Conservation (phyloP, 2,113 vertebrate genomes). For the Lampris incognitus region DNA sequence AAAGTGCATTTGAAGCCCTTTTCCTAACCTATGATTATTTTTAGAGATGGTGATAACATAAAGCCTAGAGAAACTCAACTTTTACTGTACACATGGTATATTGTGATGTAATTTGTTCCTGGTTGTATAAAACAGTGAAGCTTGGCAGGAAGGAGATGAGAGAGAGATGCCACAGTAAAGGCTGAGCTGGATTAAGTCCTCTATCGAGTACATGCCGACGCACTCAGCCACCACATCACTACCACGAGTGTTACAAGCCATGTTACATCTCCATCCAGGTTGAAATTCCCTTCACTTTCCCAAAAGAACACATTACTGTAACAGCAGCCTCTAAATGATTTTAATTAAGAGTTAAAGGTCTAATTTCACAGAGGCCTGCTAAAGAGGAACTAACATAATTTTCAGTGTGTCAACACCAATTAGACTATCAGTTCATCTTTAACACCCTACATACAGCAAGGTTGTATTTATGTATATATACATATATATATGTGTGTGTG, state of each 20-base stretch:
- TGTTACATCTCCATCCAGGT: conserved; percentile 20
- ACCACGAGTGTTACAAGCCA: neutral
- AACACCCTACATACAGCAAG: conserved; percentile 34
- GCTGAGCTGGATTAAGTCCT: too few species aligned
- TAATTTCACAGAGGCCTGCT: conserved; percentile 55
- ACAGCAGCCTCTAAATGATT: conserved; percentile 51
- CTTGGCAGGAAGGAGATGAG: too few species aligned
- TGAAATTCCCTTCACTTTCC: conserved; percentile 21
- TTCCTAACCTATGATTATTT: neutral
- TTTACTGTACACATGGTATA: neutral
- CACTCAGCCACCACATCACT: too few species aligned
- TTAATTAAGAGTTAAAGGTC: conserved; percentile 64
- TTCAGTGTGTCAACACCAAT: conserved; percentile 44
- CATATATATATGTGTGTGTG: too few species aligned
- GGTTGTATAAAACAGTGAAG: too few species aligned
- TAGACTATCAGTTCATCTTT: conserved; percentile 41
- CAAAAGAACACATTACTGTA: conserved; percentile 30
- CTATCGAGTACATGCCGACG: too few species aligned
- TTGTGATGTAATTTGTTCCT: too few species aligned
- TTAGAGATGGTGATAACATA: neutral
- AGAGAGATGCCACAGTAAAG: too few species aligned
- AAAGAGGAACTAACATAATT: conserved; percentile 43
- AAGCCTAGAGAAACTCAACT: conserved; percentile 8
- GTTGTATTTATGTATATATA: neutral
- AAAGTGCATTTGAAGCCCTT: conserved; percentile 6